Percentiles rank a stretch among this genome's conserved stretches.
Conservation (phyloP, 2,888 invertebrate genomes). For the Strigamia transsilvanica region DNA sequence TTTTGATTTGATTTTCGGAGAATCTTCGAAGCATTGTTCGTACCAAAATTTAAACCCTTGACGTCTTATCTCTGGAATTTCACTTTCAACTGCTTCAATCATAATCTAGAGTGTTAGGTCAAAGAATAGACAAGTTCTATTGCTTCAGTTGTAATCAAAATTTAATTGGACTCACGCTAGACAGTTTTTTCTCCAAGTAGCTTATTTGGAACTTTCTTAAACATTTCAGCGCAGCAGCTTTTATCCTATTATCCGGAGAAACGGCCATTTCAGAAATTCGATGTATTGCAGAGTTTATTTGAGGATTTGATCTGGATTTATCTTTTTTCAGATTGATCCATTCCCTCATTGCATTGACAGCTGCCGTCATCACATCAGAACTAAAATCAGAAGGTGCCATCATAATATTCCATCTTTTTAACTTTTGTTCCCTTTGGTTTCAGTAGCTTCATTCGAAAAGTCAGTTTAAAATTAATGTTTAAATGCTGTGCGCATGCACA, state of each 20-base stretch:
- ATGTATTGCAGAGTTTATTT: neutral
- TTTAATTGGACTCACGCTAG: neutral
- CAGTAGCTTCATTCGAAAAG: too few relatives aligned
- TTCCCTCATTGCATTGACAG: neutral
- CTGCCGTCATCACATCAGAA: neutral
- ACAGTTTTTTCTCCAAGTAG: neutral
- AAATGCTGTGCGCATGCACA: too few relatives aligned
- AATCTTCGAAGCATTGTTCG: constrained; percentile 6
- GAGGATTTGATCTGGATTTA: neutral
- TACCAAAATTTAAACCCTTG: constrained; percentile 24
- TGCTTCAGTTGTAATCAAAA: neutral
- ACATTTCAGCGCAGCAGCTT: neutral
- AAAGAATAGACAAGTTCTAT: too few relatives aligned
- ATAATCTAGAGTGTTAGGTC: neutral
- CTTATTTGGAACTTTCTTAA: neutral
- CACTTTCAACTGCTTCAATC: constrained; percentile 8
- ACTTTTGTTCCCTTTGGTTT: neutral
- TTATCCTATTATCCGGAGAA: neutral
- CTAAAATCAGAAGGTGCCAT: neutral
- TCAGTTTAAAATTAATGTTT: too few relatives aligned
- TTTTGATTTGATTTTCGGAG: neutral
- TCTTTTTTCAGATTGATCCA: constrained; percentile 12
- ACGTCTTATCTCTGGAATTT: neutral
- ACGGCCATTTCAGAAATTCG: constrained; percentile 1
- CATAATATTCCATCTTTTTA: too few relatives aligned